A percentile compares a stretch with the other conserved stretches of the same genome.
These are phyloP conservation scores for Eumacrocentrus americanus DNA, from an alignment of 2,888 invertebrate species.

Conservation along the genomic window DNA sequence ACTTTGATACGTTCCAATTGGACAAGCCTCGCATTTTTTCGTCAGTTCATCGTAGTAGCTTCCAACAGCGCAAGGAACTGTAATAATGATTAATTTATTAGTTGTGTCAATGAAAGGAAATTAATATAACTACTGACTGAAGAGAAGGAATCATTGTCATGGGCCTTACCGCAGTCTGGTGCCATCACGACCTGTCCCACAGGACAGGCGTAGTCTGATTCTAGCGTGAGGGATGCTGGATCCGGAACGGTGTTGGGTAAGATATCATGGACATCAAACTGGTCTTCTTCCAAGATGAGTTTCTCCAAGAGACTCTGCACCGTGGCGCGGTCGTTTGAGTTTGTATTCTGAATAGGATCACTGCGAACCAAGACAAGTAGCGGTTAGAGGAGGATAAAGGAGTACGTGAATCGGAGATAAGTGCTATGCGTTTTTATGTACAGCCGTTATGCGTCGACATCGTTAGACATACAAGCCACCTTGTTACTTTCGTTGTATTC, in stretches of 20 bases:
- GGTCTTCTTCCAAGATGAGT: slow-evolving; percentile 90
- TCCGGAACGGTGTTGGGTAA: slow-evolving; percentile 94
- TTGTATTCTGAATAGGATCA: slow-evolving; percentile 87
- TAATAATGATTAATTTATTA: too few relatives aligned
- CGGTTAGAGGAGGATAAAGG: too few relatives aligned
- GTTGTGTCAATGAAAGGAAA: too few relatives aligned
- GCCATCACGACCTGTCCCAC: slow-evolving; percentile 93
- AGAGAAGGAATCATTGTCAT: too few relatives aligned
- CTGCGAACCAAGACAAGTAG: slow-evolving; percentile 69
- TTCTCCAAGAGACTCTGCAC: slow-evolving; percentile 86
- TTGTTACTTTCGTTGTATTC: slow-evolving; percentile 15
- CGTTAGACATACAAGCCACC: slow-evolving; percentile 21
- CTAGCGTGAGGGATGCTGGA: slow-evolving; percentile 84
- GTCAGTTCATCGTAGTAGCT: slow-evolving; percentile 81
- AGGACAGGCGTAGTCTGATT: slow-evolving; percentile 92
- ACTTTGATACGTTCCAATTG: slow-evolving; percentile 91
- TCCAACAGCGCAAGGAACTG: slow-evolving; percentile 90
- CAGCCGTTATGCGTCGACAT: slow-evolving; percentile 22
- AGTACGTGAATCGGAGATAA: too few relatives aligned
- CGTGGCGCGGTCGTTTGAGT: slow-evolving; percentile 84
- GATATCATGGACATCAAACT: slow-evolving; percentile 91
- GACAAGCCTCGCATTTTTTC: slow-evolving; percentile 82
- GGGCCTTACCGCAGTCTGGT: slow-evolving; percentile 82
- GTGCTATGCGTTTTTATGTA: slow-evolving; percentile 22
- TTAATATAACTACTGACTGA: too few relatives aligned